These are phyloP conservation scores for Calliphora vicina DNA, from an alignment of 1,140 invertebrate species.

Conservation along the genomic window DNA sequence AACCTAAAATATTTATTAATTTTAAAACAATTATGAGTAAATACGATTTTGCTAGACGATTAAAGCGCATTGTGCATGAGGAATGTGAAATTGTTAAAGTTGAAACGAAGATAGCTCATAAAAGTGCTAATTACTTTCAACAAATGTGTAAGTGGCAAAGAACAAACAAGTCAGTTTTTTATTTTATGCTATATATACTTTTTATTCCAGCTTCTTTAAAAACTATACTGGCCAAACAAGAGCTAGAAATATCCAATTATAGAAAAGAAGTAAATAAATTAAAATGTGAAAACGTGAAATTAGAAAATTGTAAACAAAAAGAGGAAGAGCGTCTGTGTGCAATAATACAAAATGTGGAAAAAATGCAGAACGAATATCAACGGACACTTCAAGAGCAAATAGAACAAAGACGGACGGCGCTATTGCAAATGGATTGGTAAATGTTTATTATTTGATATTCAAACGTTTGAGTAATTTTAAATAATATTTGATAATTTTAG, in stretches of 20 bases:
- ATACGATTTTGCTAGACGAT: conserved; percentile 13
- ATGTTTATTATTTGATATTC: background rate
- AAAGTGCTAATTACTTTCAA: conserved; percentile 29
- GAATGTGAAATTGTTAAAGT: background rate
- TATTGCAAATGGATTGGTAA: background rate
- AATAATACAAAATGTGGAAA: background rate
- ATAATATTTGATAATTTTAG: background rate
- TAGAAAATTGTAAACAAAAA: background rate
- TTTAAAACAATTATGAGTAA: conserved; percentile 18
- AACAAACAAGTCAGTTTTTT: no score
- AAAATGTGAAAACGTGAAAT: background rate
- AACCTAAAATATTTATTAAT: background rate
- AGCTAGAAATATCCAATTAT: background rate
- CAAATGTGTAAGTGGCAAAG: conserved; percentile 19
- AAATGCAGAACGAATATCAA: background rate
- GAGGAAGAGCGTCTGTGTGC: background rate
- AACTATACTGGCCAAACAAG: background rate
- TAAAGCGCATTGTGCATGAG: background rate
- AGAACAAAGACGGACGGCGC: background rate
- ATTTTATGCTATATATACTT: background rate
- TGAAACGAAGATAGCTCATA: conserved; percentile 3
- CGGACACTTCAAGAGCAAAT: background rate
- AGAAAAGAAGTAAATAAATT: background rate
- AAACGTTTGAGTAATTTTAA: background rate
- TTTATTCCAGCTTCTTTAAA: background rate